Evolutionary conservation across 2,797 vertebrate genomes (phyloP).

Genomic region (Dromococcyx pavoninus): DNA sequence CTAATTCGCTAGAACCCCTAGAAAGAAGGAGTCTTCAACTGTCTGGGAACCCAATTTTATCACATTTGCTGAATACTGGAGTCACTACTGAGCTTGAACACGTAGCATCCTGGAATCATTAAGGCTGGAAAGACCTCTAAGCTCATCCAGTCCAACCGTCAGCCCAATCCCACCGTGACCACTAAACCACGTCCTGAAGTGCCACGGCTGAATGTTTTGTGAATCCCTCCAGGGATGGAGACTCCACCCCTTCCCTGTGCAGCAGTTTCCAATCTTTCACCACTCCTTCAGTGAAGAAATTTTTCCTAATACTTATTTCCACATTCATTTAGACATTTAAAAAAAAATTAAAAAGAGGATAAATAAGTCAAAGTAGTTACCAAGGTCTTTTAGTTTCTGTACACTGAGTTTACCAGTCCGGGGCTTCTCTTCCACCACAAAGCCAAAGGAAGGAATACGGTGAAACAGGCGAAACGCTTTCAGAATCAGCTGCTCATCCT

Average conservation of each 20-base stretch:
- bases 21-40: not conserved
- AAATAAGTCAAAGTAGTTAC: constrained; percentile 62
- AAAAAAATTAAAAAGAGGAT: not conserved
- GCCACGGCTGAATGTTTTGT: too few relatives aligned
- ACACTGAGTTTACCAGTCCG: constrained; percentile 85
- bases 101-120: too few relatives aligned
- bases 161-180: too few relatives aligned
- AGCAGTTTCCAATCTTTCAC: too few relatives aligned
- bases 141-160: too few relatives aligned
- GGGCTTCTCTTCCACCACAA: constrained; percentile 85
- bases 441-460: constrained; percentile 91
- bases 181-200: too few relatives aligned
- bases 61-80: not conserved
- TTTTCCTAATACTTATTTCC: too few relatives aligned
- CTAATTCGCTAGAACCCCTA: accelerated
- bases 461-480: constrained; percentile 91
- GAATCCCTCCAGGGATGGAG: too few relatives aligned
- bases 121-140: too few relatives aligned
- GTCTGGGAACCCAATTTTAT: not conserved
- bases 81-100: not conserved
- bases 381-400: constrained; percentile 84
- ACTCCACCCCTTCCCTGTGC: too few relatives aligned
- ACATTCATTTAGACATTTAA: not conserved
- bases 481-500: constrained; percentile 83
- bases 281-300: too few relatives aligned